phyloP scores from a whole-genome alignment of 2,888 invertebrate genomes.

The Lasioglossum zephyrum region DNA sequence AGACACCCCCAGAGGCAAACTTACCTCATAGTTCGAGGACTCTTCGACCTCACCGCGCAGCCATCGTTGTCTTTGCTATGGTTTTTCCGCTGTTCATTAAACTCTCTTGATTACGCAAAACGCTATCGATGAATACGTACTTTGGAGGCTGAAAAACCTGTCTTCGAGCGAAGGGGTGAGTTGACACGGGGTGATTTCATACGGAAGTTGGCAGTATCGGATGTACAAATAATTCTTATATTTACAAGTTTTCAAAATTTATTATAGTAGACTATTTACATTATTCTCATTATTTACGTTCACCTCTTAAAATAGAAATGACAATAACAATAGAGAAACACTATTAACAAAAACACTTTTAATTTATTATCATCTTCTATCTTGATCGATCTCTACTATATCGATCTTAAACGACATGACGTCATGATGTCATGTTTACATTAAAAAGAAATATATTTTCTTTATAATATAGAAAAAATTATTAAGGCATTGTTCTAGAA shows the following conservation, averaged over 20 bases:
- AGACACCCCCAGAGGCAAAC: conserved; percentile 79
- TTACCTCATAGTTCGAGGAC: conserved; percentile 71
- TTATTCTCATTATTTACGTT: too few relatives aligned
- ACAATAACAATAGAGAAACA: too few relatives aligned
- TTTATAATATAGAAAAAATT: not conserved
- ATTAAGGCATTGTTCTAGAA: not conserved
- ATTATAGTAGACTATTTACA: too few relatives aligned
- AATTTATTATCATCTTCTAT: too few relatives aligned
- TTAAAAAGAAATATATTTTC: too few relatives aligned
- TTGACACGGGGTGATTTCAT: not conserved
- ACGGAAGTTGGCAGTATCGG: not conserved
- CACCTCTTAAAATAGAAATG: too few relatives aligned
- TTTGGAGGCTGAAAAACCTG: not conserved
- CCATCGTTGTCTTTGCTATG: conserved; percentile 34
- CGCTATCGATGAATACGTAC: not conserved
- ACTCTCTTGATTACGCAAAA: not conserved
- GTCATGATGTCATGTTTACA: too few relatives aligned
- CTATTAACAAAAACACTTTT: too few relatives aligned
- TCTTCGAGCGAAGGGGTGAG: not conserved
- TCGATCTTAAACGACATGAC: too few relatives aligned
- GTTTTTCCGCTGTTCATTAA: conserved; percentile 39
- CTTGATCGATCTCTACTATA: too few relatives aligned
- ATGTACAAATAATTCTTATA: too few relatives aligned
- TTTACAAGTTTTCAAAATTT: too few relatives aligned
- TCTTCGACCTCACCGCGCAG: conserved; percentile 61